Evolutionary conservation across 2,888 invertebrate species (phyloP).

Genomic region (Nowickia ferox): DNA sequence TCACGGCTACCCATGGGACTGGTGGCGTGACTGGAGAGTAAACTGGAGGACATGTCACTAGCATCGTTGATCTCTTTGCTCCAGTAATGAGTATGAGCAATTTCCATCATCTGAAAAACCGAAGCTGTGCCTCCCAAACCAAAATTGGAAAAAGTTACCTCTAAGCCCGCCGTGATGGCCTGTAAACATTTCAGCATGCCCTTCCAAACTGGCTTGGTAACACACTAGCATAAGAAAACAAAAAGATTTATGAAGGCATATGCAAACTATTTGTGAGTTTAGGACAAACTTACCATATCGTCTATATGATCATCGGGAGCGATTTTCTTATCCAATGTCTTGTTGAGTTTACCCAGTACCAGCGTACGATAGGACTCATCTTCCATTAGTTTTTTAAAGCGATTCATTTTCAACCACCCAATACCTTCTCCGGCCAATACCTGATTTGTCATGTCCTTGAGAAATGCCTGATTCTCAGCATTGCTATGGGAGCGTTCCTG

Average conservation of each 20-base stretch:
- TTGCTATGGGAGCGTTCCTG: constrained; percentile 90
- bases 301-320: constrained; percentile 98
- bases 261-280: not conserved
- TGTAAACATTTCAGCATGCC: constrained; percentile 97
- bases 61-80: constrained; percentile 90
- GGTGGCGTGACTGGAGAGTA: constrained; percentile 82
- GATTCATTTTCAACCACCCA: constrained; percentile 97
- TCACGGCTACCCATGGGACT: constrained; percentile 88
- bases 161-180: constrained; percentile 94
- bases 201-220: constrained; percentile 96
- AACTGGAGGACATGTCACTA: constrained; percentile 83
- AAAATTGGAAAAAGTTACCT: constrained; percentile 95
- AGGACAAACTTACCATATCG: constrained; percentile 91
- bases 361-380: constrained; percentile 99
- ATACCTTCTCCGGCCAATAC: constrained; percentile 85
- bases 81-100: constrained; percentile 99
- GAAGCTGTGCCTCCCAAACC: constrained; percentile 99
- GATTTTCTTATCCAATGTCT: constrained; percentile 95
- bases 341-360: constrained; percentile 96
- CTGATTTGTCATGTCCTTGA: constrained; percentile 90
- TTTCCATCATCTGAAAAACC: constrained; percentile 97
- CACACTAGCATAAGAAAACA: constrained; percentile 84
- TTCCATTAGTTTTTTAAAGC: constrained; percentile 97
- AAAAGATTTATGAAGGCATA: not conserved
- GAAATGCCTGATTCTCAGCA: constrained; percentile 95